Evolutionary conservation across 2,797 vertebrate genomes (phyloP).

Genomic region (Scleropages formosus): DNA sequence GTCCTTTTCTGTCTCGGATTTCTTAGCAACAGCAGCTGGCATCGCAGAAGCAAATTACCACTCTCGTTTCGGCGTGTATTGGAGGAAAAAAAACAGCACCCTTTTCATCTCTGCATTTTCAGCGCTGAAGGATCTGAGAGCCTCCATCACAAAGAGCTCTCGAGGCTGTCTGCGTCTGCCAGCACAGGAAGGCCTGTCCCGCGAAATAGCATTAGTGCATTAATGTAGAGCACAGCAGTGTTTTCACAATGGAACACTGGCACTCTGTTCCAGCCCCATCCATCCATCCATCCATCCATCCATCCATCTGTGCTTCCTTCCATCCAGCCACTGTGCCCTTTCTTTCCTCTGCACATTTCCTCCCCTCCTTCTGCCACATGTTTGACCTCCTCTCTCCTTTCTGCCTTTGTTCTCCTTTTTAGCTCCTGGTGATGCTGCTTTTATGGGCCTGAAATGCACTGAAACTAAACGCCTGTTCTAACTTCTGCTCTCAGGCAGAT

Average conservation of each 20-base stretch:
- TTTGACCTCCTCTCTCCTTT: too few relatives aligned
- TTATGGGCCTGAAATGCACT: background rate
- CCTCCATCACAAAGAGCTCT: constrained; percentile 37
- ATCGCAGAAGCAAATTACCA: constrained; percentile 31
- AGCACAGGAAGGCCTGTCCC: constrained; percentile 28
- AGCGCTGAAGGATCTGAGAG: constrained; percentile 28
- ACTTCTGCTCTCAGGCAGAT: constrained; percentile 1
- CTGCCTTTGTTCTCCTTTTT: too few relatives aligned
- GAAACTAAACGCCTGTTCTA: background rate
- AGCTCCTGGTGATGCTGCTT: background rate
- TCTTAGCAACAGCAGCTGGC: constrained; percentile 5
- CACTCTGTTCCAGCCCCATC: background rate
- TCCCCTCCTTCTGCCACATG: background rate
- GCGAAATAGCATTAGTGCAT: constrained; percentile 35
- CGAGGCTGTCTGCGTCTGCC: constrained; percentile 15
- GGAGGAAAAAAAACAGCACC: constrained; percentile 32
- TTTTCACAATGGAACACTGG: constrained; percentile 11
- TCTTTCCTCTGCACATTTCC: background rate
- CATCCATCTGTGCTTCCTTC: constrained; percentile 3
- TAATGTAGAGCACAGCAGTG: constrained; percentile 31
- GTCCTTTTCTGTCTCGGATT: background rate
- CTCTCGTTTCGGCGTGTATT: constrained; percentile 44
- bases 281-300: background rate
- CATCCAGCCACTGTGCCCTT: too few relatives aligned
- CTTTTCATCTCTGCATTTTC: constrained; percentile 26